Evolutionary conservation across 2,797 vertebrate species (phyloP), one percentile per base, ranked within the genome.

Genomic region (Crypturellus tataupa): DNA sequence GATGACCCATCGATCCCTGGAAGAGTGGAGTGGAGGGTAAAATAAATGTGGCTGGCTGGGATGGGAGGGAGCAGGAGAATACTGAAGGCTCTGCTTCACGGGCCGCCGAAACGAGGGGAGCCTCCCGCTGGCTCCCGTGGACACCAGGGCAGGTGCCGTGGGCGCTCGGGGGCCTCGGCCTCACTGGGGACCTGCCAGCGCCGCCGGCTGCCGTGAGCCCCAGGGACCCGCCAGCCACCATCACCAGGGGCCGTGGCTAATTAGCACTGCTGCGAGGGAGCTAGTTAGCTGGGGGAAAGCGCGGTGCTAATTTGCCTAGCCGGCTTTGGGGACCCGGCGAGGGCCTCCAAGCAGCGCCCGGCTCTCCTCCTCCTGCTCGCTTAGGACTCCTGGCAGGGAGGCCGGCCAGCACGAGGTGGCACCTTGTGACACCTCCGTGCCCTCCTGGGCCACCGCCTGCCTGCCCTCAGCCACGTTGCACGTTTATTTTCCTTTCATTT

Each of bases 261-360:
- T 96, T 96, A 96, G 87, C 35, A 89, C 79, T 89, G 89, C 91
- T 94, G 82, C 1, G 79, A 92, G 73, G 46, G 95, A 96, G 93
- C 92, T 96, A 96, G 95, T 96, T 96, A 96, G 93, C 93, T 93
- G 3, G 0, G 93, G 94, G 91, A 95, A 62, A 95, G 72, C 33
- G 33, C 91, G 0, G 3, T 10, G 94, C 95, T 96, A 93, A 96
- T 96, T 95, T 96, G 91, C 91, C 85, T 95, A 95, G 87, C 93
- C 4, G 35, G 95, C 95, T 96, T 93, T 79, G 71, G 95, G 95
- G 94, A 94, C 62, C 18, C 6, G 85, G 85, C 79, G 80, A 94
- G 68, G 67, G 62, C 64, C 0, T 4, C 67, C 80, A 24, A 84
- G 87, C 80, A 42, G 70, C 17, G 77, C 55, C 71, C 31, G 87